Base-by-base conservation (phyloP, 2,113 vertebrate species). In the Ceyx melanurus region DNA sequence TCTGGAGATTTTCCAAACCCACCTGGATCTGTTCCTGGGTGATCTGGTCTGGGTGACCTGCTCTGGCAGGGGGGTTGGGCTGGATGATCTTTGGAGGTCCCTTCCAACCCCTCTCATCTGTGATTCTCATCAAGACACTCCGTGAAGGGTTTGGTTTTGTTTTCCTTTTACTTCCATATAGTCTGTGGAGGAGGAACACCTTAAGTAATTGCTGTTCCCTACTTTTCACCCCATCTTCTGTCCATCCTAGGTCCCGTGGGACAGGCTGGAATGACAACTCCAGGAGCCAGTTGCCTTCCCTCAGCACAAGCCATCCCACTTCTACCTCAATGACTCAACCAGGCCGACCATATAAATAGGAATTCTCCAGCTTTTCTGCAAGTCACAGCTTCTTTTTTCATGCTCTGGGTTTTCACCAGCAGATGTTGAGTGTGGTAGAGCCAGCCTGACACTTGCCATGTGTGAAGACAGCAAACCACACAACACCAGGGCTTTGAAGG, bases 361-460 rank as follows among this genome's bases (percentile, higher is more conserved):
- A 91, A 92, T 64, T 75, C 57, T 93, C 40, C 57, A 93, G 61
- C 42, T 91, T 70, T 82, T 82, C 75, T 88, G 48, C 48, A 71
- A 93, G 80, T 77, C 88, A 60, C 45, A 84, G 81, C 62, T 93
- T 70, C 66, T 62, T 91, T 91, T 89, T 60, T 57, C 67, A 72
- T 22, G 68, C 18, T 88, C 80, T 77, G 77, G 7, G 0, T 86
- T 86, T 77, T 64, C 72, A 77, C 43, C 80, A 86, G 75, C 65
- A 83, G 80, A 40, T 42, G 18, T 8, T 29, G 17, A 82, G 26
- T 66, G 45, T 23, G 64, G 43, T 58, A 87, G 20, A 88, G 74
- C 28, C 54, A 82, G 62, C 31, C 60, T 43, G 54, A 90, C 83
- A 91, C 42, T 57, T 53, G 22, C 62, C 11, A 64, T 57, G 13